Conservation (phyloP, 2,888 invertebrate genomes). For the Lobophora halterata region DNA sequence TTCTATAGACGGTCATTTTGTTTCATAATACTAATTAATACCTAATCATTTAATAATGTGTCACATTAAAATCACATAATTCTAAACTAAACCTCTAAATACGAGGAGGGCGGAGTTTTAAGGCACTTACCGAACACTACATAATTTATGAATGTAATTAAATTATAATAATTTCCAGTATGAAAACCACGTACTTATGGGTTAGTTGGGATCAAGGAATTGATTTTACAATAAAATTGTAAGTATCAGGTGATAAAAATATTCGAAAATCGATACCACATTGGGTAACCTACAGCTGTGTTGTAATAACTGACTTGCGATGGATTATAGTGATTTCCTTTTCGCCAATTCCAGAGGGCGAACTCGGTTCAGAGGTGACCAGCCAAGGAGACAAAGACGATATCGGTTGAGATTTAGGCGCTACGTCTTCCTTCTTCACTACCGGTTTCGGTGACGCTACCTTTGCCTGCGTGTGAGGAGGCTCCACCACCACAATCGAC, state of each 20-base stretch:
- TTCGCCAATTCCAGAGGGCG: constrained; percentile 82
- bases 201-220: constrained; percentile 5
- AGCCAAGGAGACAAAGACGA: constrained; percentile 91
- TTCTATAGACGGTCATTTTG: background rate
- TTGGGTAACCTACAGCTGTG: constrained; percentile 86
- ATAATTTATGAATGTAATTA: background rate
- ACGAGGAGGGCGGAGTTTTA: constrained; percentile 12
- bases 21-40: background rate
- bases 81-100: constrained; percentile 3
- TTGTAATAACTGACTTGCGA: constrained; percentile 93
- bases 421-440: constrained; percentile 73
- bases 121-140: constrained; percentile 8
- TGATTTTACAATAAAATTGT: constrained; percentile 23
- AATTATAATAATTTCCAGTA: background rate
- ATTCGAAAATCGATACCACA: too few species aligned
- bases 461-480: constrained; percentile 61
- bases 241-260: too few species aligned
- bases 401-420: constrained; percentile 81
- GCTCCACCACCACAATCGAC: constrained; percentile 75
- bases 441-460: constrained; percentile 68
- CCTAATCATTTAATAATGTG: background rate
- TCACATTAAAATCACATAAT: constrained; percentile 2
- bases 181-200: background rate
- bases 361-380: constrained; percentile 87
- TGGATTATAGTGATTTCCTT: constrained; percentile 86